Conservation (phyloP, 2,888 invertebrate species). For the Noctua janthina region DNA sequence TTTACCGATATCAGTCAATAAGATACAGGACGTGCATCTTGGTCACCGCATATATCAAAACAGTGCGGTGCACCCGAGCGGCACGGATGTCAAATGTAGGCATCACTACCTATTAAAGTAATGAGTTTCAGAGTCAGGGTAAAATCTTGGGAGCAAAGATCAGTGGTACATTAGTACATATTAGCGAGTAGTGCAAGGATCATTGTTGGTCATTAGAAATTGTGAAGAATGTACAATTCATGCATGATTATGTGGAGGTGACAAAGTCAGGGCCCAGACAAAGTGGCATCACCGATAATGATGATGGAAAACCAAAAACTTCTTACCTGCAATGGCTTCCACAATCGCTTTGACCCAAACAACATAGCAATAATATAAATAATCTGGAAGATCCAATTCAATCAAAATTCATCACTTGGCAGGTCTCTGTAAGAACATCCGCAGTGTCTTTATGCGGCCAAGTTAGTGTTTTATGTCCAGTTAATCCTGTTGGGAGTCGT, state of each 20-base stretch:
- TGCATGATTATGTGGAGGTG: background rate
- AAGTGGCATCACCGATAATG: background rate
- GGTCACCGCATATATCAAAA: conserved; percentile 19
- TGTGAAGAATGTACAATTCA: background rate
- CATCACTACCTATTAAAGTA: conserved; percentile 21
- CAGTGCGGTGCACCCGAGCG: background rate
- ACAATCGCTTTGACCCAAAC: background rate
- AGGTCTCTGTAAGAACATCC: background rate
- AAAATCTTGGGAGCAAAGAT: conserved; percentile 52
- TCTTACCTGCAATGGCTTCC: no score
- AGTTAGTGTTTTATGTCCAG: background rate
- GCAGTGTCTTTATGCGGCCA: background rate
- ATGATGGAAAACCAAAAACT: no score
- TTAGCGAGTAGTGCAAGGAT: conserved; percentile 30
- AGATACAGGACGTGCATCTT: background rate
- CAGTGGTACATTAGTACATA: conserved; percentile 16
- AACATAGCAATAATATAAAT: background rate
- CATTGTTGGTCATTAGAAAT: conserved; percentile 39
- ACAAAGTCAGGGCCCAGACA: background rate
- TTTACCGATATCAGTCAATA: background rate
- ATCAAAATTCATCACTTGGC: background rate
- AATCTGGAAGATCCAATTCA: background rate
- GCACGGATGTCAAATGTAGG: conserved; percentile 39
- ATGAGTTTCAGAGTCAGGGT: conserved; percentile 16
- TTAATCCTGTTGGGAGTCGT: background rate